Conservation (phyloP, 2,888 invertebrate species). For the Lasioglossum lativentre region DNA sequence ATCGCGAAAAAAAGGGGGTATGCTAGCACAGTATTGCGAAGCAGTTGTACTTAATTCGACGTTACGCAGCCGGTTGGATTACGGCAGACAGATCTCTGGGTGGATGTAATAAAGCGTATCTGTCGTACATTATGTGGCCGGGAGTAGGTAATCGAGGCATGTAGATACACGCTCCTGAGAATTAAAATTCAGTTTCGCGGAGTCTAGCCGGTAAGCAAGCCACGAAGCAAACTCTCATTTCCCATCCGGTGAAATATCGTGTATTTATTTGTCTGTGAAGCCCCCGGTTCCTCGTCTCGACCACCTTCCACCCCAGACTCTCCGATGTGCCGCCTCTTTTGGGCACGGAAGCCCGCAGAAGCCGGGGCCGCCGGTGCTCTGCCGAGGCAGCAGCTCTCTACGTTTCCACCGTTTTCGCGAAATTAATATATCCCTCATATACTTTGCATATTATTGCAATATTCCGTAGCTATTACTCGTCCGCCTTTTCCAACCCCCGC, state of each 20-base stretch:
- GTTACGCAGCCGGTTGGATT: conserved; percentile 26
- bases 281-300: conserved; percentile 79
- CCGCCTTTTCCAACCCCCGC: conserved; percentile 76
- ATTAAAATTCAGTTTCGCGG: conserved; percentile 82
- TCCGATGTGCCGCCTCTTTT: conserved; percentile 76
- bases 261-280: conserved; percentile 84
- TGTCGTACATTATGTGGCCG: conserved; percentile 48
- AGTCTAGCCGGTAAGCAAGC: conserved; percentile 76
- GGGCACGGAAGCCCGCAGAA: conserved; percentile 76
- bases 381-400: conserved; percentile 75
- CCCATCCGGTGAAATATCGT: conserved; percentile 83
- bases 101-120: conserved; percentile 60
- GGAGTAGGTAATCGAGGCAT: conserved; percentile 65
- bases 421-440: conserved; percentile 85
- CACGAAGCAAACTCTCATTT: conserved; percentile 81
- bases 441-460: conserved; percentile 85
- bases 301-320: conserved; percentile 69
- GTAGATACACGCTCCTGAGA: conserved; percentile 71
- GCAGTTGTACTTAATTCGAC: conserved; percentile 24
- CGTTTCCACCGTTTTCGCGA: conserved; percentile 83
- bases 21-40: neutral
- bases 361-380: conserved; percentile 57
- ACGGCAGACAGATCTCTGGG: conserved; percentile 20
- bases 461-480: conserved; percentile 83
- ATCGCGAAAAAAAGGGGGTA: neutral